phyloP scores from a whole-genome alignment of 2,113 vertebrate genomes.

The Nycticebus coucang region DNA sequence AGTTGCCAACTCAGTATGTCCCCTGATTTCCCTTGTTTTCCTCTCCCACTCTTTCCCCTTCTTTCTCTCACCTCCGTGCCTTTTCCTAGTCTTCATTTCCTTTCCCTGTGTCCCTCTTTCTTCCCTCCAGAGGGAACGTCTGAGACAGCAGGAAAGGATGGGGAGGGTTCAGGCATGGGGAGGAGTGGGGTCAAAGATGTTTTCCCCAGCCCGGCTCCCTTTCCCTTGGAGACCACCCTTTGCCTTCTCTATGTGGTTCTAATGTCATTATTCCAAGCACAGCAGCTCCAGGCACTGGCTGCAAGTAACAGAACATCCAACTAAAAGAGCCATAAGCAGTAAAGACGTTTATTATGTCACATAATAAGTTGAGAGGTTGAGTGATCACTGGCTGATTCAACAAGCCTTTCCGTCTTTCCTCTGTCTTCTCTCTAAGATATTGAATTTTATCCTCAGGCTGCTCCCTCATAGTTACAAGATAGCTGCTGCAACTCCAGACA shows the following conservation, averaged over 20 bases:
- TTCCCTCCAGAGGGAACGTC: neutral
- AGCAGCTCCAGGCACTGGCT: neutral
- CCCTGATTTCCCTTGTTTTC: neutral
- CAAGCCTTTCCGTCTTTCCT: neutral
- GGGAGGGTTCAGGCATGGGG: neutral
- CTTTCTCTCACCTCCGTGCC: neutral
- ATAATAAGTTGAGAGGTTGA: neutral
- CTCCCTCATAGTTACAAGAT: neutral
- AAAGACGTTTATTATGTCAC: neutral
- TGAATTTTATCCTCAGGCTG: neutral
- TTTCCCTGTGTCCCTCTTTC: neutral
- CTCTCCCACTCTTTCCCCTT: neutral
- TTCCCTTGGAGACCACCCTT: neutral
- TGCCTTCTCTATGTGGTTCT: neutral
- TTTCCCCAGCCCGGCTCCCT: neutral
- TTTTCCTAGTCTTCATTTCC: neutral
- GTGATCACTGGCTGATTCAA: neutral
- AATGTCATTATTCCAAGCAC: neutral
- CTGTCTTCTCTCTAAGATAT: neutral
- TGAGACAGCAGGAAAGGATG: neutral
- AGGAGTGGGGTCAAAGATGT: neutral
- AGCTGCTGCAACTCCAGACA: neutral
- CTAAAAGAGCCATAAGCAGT: neutral
- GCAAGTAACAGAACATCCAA: neutral
- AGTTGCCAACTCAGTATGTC: neutral